Conservation (phyloP, 53 echinoderm and acorn worm genomes). For the Henricia sp. region DNA sequence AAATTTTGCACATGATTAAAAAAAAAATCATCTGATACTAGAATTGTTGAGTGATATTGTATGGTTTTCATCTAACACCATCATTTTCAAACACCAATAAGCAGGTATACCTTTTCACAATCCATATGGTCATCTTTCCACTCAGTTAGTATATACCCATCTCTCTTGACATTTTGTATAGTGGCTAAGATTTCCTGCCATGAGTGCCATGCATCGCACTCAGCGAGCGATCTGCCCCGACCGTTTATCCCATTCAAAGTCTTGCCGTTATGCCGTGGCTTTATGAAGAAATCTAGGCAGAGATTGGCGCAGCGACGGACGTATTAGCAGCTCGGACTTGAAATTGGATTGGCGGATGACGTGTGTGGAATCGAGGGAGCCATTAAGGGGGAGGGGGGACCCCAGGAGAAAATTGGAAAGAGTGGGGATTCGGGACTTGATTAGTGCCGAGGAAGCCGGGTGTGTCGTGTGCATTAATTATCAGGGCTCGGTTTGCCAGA, state of each 20-base stretch:
- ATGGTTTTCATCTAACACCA: too few relatives aligned
- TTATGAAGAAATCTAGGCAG: background rate
- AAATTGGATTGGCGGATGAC: conserved; percentile 62
- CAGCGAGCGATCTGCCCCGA: background rate
- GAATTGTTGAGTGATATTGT: too few relatives aligned
- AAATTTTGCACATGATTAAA: too few relatives aligned
- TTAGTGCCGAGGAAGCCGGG: conserved; percentile 50
- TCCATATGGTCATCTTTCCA: conserved; percentile 33
- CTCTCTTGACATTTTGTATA: conserved; percentile 53
- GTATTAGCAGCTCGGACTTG: conserved; percentile 47
- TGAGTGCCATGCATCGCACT: conserved; percentile 41
- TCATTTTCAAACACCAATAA: background rate
- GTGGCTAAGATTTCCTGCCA: conserved; percentile 55
- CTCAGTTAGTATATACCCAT: conserved; percentile 46
- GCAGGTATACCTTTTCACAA: conserved; percentile 12
- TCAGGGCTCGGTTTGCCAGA: conserved; percentile 31
- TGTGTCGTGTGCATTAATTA: conserved; percentile 58
- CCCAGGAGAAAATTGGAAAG: conserved; percentile 57
- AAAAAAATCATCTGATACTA: too few relatives aligned
- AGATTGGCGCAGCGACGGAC: conserved; percentile 8
- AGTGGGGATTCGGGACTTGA: conserved; percentile 48
- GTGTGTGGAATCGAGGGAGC: conserved; percentile 64
- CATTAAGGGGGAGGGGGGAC: conserved; percentile 40
- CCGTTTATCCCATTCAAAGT: conserved; percentile 20
- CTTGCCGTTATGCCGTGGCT: background rate